These are phyloP conservation scores for Sebastes baramenuke DNA, from an alignment of 2,797 vertebrate species.

Conservation along the genomic window DNA sequence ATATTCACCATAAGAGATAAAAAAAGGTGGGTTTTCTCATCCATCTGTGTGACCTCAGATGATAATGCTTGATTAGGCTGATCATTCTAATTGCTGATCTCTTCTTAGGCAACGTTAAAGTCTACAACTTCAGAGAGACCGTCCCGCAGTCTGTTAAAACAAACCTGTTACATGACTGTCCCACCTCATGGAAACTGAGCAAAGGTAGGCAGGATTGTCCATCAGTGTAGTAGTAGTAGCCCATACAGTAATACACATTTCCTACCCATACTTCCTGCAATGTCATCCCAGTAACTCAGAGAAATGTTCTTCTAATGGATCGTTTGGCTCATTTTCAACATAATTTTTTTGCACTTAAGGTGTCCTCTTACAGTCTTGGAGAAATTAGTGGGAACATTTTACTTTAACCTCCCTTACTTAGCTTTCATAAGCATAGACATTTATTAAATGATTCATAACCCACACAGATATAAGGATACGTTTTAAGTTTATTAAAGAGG, in stretches of 20 bases:
- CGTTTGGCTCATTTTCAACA: not conserved
- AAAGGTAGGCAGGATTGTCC: slow-evolving; percentile 57
- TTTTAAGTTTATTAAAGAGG: not conserved
- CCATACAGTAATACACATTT: not conserved
- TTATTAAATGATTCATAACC: not conserved
- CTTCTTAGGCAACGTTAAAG: slow-evolving; percentile 72
- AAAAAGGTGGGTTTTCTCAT: slow-evolving; percentile 77
- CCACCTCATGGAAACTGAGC: rapidly evolving
- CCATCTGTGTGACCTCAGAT: not conserved
- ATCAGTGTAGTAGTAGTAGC: not conserved
- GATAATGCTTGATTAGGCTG: not conserved
- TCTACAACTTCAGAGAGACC: slow-evolving; percentile 83
- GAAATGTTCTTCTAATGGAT: not conserved
- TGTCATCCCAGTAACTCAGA: not conserved
- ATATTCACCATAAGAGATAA: slow-evolving; percentile 88
- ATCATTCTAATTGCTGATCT: not conserved
- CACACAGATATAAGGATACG: not conserved
- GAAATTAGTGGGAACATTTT: not conserved
- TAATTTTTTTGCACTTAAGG: not conserved
- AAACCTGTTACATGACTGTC: slow-evolving; percentile 70
- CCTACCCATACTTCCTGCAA: not conserved
- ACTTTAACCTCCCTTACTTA: not conserved
- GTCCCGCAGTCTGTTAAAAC: slow-evolving; percentile 60
- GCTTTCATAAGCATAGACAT: not conserved
- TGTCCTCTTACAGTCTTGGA: not conserved